phyloP scores from a whole-genome alignment of 2,888 invertebrate genomes.

The Cremastinae sp. region DNA sequence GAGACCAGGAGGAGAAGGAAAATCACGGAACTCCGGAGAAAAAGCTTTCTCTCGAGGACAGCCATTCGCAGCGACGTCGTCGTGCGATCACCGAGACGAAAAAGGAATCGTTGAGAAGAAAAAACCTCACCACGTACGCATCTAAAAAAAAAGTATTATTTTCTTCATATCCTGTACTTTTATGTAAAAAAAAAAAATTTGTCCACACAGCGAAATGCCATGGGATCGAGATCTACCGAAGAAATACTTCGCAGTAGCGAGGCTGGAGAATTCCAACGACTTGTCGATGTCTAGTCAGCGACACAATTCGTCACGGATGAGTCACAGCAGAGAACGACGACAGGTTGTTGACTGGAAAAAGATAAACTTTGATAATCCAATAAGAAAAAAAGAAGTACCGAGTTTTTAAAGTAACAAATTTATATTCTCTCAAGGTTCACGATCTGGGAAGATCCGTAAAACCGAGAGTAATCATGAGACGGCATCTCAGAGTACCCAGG shows the following conservation, averaged over 20 bases:
- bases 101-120: slow-evolving; percentile 17
- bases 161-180: neutral
- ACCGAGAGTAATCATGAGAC: slow-evolving; percentile 65
- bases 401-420: no score
- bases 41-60: slow-evolving; percentile 30
- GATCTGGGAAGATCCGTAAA: slow-evolving; percentile 40
- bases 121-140: slow-evolving; percentile 40
- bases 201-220: slow-evolving; percentile 33
- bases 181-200: neutral
- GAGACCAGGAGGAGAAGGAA: slow-evolving; percentile 60
- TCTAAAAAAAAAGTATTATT: slow-evolving; percentile 1
- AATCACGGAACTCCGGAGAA: slow-evolving; percentile 34
- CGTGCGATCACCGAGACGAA: slow-evolving; percentile 45
- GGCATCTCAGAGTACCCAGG: slow-evolving; percentile 67
- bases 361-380: neutral
- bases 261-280: slow-evolving; percentile 35
- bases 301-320: slow-evolving; percentile 13
- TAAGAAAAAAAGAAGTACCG: neutral
- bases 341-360: slow-evolving; percentile 15
- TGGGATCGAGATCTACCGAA: slow-evolving; percentile 67
- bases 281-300: slow-evolving; percentile 31
- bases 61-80: slow-evolving; percentile 49
- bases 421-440: no score
- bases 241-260: slow-evolving; percentile 64
- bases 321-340: neutral